These are phyloP conservation scores for Crocallis elinguaria DNA, from an alignment of 2,888 invertebrate species.

Conservation along the genomic window DNA sequence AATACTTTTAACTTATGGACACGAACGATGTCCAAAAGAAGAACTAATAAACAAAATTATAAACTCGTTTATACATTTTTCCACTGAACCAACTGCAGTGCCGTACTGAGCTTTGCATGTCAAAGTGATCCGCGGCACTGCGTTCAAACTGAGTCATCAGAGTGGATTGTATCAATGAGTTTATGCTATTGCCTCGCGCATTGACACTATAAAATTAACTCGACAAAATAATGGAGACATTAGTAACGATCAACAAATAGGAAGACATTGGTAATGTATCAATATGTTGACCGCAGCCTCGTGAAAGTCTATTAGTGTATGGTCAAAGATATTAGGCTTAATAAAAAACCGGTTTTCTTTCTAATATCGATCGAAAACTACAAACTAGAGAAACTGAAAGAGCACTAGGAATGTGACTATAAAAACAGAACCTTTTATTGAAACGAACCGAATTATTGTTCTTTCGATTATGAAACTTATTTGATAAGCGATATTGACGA, in stretches of 20 bases:
- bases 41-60: slow-evolving; percentile 3
- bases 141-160: no score
- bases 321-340: neutral
- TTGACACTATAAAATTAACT: slow-evolving; percentile 6
- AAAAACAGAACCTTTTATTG: neutral
- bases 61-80: slow-evolving; percentile 21
- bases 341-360: neutral
- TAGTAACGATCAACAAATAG: no score
- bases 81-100: slow-evolving; percentile 4
- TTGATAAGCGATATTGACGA: no score
- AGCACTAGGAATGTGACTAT: neutral
- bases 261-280: no score
- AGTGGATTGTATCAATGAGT: slow-evolving; percentile 57
- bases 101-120: neutral
- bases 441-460: no score
- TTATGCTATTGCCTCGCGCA: slow-evolving; percentile 49
- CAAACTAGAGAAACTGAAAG: neutral
- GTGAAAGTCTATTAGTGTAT: slow-evolving; percentile 6
- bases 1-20: slow-evolving; percentile 40
- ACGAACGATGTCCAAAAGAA: slow-evolving; percentile 22
- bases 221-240: no score
- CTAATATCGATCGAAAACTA: neutral
- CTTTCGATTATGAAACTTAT: no score
- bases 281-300: neutral
- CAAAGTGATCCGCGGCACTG: no score